Percentiles rank a stretch among this genome's conserved stretches.
These are phyloP conservation scores for Gallinago solitaria DNA, from an alignment of 2,797 vertebrate genomes.

Conservation along the genomic window DNA sequence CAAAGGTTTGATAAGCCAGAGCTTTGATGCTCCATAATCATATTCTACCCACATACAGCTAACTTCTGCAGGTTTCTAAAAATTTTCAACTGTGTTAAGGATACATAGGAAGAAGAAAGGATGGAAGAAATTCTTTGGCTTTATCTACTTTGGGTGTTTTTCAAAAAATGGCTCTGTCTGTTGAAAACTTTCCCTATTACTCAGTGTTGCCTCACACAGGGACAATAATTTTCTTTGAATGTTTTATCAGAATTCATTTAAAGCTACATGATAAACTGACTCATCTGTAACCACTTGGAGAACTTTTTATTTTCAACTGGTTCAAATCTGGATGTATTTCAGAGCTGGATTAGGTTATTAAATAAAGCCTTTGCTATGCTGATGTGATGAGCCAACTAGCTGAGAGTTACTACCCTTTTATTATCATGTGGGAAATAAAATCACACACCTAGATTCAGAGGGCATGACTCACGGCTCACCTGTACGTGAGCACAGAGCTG, in stretches of 20 bases:
- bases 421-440: slow-evolving; percentile 60
- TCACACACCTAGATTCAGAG: slow-evolving; percentile 33
- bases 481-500: not conserved
- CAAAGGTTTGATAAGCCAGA: not conserved
- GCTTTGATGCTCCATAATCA: not conserved
- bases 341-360: slow-evolving; percentile 48
- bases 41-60: not conserved
- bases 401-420: slow-evolving; percentile 7
- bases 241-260: slow-evolving; percentile 57
- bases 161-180: not conserved
- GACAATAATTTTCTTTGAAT: slow-evolving; percentile 49
- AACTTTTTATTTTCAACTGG: slow-evolving; percentile 23
- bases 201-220: slow-evolving; percentile 52
- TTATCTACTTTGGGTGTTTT: slow-evolving; percentile 24
- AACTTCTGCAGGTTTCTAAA: not conserved
- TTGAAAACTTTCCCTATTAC: slow-evolving; percentile 34
- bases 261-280: slow-evolving; percentile 49
- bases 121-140: not conserved
- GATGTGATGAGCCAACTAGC: slow-evolving; percentile 32
- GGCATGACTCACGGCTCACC: not conserved
- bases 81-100: not conserved
- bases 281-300: not conserved
- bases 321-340: slow-evolving; percentile 47
- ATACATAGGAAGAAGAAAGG: not conserved
- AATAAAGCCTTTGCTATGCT: slow-evolving; percentile 63